Evolutionary conservation across 2,888 invertebrate species (phyloP).

Genomic region (Platynereis dumerilii): DNA sequence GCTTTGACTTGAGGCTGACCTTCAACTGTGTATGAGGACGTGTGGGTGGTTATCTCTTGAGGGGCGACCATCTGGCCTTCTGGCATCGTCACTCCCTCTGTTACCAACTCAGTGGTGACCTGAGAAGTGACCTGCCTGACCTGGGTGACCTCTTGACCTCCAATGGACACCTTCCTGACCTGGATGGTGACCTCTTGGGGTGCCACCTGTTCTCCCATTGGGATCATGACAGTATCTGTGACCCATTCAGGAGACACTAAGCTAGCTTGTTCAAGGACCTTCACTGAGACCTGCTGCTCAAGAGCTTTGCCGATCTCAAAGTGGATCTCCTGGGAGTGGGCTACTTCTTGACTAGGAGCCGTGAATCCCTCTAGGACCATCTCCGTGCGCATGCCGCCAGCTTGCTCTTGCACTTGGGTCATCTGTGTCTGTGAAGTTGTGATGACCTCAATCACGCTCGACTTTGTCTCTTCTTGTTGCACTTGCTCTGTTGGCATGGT

Average conservation of each 20-base stretch:
- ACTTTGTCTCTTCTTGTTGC: no score
- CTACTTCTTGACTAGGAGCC: conserved; percentile 10
- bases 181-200: conserved; percentile 17
- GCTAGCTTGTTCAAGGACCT: neutral
- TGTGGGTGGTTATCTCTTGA: conserved; percentile 23
- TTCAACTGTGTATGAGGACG: conserved; percentile 17
- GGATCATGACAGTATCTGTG: conserved; percentile 11
- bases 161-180: neutral
- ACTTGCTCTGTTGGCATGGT: conserved; percentile 6
- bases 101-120: conserved; percentile 17
- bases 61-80: neutral
- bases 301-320: conserved; percentile 12
- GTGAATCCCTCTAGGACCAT: conserved; percentile 11
- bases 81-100: neutral
- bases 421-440: no score
- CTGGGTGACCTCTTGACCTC: conserved; percentile 10
- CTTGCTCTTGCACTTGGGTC: conserved; percentile 1
- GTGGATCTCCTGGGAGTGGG: conserved; percentile 16
- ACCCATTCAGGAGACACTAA: conserved; percentile 17
- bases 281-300: conserved; percentile 4
- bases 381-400: neutral
- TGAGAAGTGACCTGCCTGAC: conserved; percentile 23
- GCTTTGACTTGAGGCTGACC: neutral
- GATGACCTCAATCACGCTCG: no score
- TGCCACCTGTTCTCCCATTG: conserved; percentile 24